Evolutionary conservation across 2,113 vertebrate species (phyloP), one percentile per base, ranked within the genome.

Genomic region (Syngnathus floridae): DNA sequence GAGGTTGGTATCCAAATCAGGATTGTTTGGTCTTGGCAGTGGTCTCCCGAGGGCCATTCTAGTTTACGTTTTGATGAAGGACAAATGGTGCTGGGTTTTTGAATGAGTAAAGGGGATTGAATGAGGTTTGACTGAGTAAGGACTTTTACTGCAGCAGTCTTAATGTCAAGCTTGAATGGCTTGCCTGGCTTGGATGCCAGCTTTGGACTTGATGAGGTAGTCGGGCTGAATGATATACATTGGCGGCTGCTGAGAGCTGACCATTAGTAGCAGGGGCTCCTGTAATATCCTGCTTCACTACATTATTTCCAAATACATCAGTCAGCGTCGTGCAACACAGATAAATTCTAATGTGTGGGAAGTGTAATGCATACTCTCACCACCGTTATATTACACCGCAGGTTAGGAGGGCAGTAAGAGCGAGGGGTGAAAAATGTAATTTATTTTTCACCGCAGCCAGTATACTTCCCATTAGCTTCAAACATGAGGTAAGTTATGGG

Each of bases 221-320:
- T 86, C 88, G 83, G 76, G 82, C 90, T 91, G 92, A 94, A 93
- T 95, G 93, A 98, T 97, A 93, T 95, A 94, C 89, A 92, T 92
- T 79, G 84, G 87, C 93, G 92, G 93, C 87, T 87, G 93, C 93
- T 92, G 85, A 93, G 92, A 91, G 91, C 91, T 93, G 88, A 93
- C 93, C 93, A 94, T 97, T 96, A 95, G 91, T 95, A 90, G 90
- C 90, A 88, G 89, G 90, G 73, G 90, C 74, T 90, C 90, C 86
- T 80, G 92, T 95, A 95, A 94, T 93, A 91, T 92, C 92, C 91
- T 90, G 90, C 90, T 90, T 79, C 82, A 97, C 93, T 96, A 92
- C 93, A 96, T 97, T 97, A 97, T 95, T 95, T 94, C 93, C 92
- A 91, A 93, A 95, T 95, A 94, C 92, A 95, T 95, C 94, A 95